phyloP scores from a whole-genome alignment of 1,140 invertebrate genomes.

The Gonatopus flavifemur region DNA sequence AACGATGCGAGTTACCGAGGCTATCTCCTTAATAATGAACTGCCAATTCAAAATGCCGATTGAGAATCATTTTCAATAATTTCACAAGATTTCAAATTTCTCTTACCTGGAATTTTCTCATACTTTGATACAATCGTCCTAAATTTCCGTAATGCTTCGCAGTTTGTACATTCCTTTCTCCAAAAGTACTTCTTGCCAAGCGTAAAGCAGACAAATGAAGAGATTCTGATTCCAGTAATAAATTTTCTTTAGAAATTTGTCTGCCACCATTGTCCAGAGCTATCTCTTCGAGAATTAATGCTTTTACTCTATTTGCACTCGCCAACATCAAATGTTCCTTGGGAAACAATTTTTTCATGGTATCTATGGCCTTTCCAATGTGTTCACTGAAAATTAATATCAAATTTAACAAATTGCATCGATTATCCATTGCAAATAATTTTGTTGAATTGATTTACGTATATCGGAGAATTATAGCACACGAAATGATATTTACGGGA shows the following conservation, averaged over 20 bases:
- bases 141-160: conserved; percentile 95
- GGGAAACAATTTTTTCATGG: conserved; percentile 78
- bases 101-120: conserved; percentile 77
- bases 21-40: background rate
- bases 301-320: conserved; percentile 87
- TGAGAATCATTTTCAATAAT: background rate
- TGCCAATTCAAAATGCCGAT: background rate
- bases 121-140: conserved; percentile 87
- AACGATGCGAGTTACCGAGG: too few relatives aligned
- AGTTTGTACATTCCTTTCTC: conserved; percentile 90
- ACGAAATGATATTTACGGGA: background rate
- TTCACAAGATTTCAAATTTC: background rate
- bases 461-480: background rate
- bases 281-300: conserved; percentile 90
- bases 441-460: conserved; percentile 1
- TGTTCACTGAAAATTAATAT: conserved; percentile 65
- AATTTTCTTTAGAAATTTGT: conserved; percentile 53
- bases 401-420: conserved; percentile 3
- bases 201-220: conserved; percentile 79
- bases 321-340: conserved; percentile 81
- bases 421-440: background rate
- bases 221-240: conserved; percentile 74
- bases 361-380: conserved; percentile 78
- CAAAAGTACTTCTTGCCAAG: conserved; percentile 78
- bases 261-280: conserved; percentile 74